Base-by-base conservation (phyloP, 1,140 invertebrate genomes). In the Cotesia vestalis region DNA sequence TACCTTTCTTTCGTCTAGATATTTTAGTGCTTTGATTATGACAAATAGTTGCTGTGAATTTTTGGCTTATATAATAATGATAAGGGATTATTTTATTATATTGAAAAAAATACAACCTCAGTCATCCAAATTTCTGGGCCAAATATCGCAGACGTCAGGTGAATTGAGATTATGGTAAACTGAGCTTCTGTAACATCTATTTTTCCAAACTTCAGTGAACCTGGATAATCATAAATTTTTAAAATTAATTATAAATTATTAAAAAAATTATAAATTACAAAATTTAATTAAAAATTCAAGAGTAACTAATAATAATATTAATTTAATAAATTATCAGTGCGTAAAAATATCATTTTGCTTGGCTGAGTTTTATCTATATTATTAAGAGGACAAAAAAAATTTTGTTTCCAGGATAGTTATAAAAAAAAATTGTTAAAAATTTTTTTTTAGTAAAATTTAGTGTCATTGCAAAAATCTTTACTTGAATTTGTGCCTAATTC, bases 101-200 rank as follows among this genome's bases (percentile, higher is more conserved):
- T 83, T 82, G 80, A 83, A 84, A 79, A 72, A 73, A 73, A 80
- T 86, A 86, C 85, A 91, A 97, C 95, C 89, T 92, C 90, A 71
- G 89, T 91, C 76, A 91, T 89, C 97, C 97, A 99, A 75, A 98
- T 88, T 72, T 87, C 87, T 27, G 95, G 90, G 5, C 98, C 97
- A 82, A 98, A 94, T 36, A 94, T 86, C 5, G 95, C 93, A 40
- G 96, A 96, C 61, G 96, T 88, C 20, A 98, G 76, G 81, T 98
- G 95, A 76, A 99, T 94, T 57, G 83, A 80, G 71, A 99, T 99
- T 68, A 99, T 96, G 3, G 92, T 93, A 83, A 96, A 94, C 87
- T 99, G 98, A 9, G 96, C 96, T 89, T 99, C 98, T 0, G 98
- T 99, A 1, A 99, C 98, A 90, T 99, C 98, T 79, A 99, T 89